Percentiles rank a stretch among this genome's conserved stretches.
phyloP scores from a whole-genome alignment of 1,140 invertebrate species.

The Lerema accius region DNA sequence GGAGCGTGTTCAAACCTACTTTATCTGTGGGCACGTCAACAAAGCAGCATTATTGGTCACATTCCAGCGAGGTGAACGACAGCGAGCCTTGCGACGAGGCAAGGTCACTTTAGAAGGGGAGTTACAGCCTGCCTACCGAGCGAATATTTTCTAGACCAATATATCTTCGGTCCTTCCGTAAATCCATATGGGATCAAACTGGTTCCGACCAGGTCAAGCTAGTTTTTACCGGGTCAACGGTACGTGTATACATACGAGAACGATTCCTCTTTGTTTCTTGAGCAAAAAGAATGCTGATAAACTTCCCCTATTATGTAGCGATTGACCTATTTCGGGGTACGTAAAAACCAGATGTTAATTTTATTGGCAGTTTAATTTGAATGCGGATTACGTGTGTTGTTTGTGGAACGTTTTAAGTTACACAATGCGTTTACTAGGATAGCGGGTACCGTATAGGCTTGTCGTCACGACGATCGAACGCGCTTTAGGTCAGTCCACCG shows the following conservation, averaged over 20 bases:
- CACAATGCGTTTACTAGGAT: constrained; percentile 21
- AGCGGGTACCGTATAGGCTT: constrained; percentile 21
- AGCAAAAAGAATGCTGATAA: not conserved
- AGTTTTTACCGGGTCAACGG: not conserved
- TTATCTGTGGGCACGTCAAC: constrained; percentile 55
- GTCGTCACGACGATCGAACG: constrained; percentile 11
- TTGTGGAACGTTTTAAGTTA: not conserved
- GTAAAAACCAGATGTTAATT: not conserved
- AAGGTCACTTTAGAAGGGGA: constrained; percentile 73
- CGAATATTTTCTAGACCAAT: constrained; percentile 36
- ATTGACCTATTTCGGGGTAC: constrained; percentile 8
- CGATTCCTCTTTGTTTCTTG: not conserved
- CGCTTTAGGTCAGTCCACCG: constrained; percentile 50
- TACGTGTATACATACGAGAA: not conserved
- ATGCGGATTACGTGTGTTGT: not conserved
- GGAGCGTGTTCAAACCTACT: constrained; percentile 29
- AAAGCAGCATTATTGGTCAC: constrained; percentile 63
- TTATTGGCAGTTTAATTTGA: constrained; percentile 12
- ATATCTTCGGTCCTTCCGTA: constrained; percentile 43
- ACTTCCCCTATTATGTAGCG: not conserved
- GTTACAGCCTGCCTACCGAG: constrained; percentile 35
- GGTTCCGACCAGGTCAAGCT: constrained; percentile 21
- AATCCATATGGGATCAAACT: constrained; percentile 37
- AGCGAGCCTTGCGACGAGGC: constrained; percentile 63
- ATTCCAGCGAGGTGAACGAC: constrained; percentile 72